Percentiles rank a stretch among this genome's conserved stretches.
phyloP scores from a whole-genome alignment of 1,140 invertebrate species.

The Bilobella aurantiaca region DNA sequence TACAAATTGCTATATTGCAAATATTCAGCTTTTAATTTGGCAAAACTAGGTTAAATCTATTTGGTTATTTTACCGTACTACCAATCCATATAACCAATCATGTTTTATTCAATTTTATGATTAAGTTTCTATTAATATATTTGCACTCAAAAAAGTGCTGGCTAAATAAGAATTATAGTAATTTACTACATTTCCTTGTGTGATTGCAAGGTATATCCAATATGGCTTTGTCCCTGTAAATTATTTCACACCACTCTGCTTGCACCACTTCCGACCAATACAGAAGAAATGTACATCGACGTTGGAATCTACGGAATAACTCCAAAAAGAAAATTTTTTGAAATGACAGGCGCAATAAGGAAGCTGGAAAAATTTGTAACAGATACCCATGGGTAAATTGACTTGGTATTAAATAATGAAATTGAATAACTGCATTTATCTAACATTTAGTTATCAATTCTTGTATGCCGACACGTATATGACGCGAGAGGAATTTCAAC shows the following conservation, averaged over 20 bases:
- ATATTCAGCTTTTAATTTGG: too few relatives aligned
- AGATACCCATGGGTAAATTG: not conserved
- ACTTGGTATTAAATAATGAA: not conserved
- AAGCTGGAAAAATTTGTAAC: not conserved
- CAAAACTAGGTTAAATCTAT: too few relatives aligned
- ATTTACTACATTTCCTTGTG: not conserved
- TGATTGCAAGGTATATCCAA: conserved; percentile 47
- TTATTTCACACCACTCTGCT: conserved; percentile 62
- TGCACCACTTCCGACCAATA: not conserved
- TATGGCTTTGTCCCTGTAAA: conserved; percentile 72
- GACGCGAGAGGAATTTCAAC: conserved; percentile 58
- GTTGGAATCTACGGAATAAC: conserved; percentile 7
- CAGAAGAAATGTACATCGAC: conserved; percentile 10
- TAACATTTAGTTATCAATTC: conserved; percentile 60
- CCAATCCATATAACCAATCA: too few relatives aligned
- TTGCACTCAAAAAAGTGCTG: too few relatives aligned
- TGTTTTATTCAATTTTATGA: too few relatives aligned
- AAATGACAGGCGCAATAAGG: not conserved
- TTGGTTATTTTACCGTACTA: too few relatives aligned
- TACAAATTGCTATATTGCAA: too few relatives aligned
- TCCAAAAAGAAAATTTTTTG: not conserved
- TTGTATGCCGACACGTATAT: conserved; percentile 70
- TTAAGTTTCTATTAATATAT: too few relatives aligned
- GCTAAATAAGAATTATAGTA: too few relatives aligned
- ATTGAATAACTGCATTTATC: not conserved